These are phyloP conservation scores for Pteronura brasiliensis DNA, from an alignment of 2,113 vertebrate genomes.

Conservation along the genomic window DNA sequence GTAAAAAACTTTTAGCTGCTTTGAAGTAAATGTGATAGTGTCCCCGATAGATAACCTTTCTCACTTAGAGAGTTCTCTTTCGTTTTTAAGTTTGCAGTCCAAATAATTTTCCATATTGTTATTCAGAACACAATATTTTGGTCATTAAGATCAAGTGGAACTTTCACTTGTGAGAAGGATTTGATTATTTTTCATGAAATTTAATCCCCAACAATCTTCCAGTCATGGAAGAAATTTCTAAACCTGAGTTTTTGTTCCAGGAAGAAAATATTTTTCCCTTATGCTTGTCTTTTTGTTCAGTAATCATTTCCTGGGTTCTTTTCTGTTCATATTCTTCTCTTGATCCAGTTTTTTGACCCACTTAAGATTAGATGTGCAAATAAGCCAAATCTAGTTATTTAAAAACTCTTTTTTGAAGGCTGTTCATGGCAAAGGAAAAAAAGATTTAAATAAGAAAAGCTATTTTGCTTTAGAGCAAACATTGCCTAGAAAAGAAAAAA, in stretches of 20 bases:
- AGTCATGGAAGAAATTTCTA: constrained; percentile 3
- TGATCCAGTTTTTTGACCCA: neutral
- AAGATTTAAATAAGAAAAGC: constrained; percentile 10
- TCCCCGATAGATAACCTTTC: neutral
- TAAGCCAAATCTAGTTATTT: constrained; percentile 16
- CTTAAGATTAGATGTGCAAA: neutral
- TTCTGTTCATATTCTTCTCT: neutral
- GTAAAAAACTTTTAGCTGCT: neutral
- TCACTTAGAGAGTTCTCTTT: constrained; percentile 21
- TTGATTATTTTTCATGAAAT: constrained; percentile 13
- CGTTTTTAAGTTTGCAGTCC: neutral
- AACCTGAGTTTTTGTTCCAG: neutral
- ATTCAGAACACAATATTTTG: constrained; percentile 11
- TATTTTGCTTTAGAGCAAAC: constrained; percentile 19
- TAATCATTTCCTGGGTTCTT: neutral
- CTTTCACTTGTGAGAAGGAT: neutral
- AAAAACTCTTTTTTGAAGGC: constrained; percentile 13
- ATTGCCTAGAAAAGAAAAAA: neutral
- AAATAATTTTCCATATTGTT: constrained; percentile 1
- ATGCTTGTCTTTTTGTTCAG: neutral
- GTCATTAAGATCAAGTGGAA: neutral
- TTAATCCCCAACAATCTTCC: neutral
- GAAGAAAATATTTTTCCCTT: neutral
- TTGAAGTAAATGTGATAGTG: neutral
- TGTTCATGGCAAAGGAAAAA: neutral